A percentile compares a stretch with the other conserved stretches of the same genome.
These are phyloP conservation scores for Arctocebus calabarensis DNA, from an alignment of 2,797 vertebrate species.

Conservation along the genomic window DNA sequence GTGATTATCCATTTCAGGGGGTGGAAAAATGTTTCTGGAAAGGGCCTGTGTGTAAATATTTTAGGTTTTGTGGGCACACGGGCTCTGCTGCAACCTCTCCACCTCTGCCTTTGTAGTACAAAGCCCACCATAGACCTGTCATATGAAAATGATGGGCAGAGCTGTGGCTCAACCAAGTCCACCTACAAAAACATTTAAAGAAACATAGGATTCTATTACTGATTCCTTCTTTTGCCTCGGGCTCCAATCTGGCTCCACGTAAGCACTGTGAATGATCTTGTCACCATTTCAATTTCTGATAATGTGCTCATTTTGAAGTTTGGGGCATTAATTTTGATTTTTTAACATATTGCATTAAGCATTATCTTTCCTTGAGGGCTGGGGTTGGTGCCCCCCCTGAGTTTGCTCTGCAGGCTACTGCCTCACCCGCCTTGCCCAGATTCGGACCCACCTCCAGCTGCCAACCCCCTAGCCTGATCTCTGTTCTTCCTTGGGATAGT, in stretches of 20 bases:
- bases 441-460: background rate
- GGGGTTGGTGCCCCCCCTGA: background rate
- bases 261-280: background rate
- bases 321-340: background rate
- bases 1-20: background rate
- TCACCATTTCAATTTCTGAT: conserved; percentile 10
- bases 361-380: background rate
- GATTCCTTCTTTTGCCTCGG: background rate
- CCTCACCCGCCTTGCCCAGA: background rate
- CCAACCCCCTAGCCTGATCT: background rate
- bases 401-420: background rate
- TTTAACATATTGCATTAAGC: background rate
- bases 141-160: background rate
- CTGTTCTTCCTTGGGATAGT: background rate
- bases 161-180: background rate
- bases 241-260: background rate
- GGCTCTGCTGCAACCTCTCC: background rate
- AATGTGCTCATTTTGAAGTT: background rate
- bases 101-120: background rate
- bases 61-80: background rate
- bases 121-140: background rate
- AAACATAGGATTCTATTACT: background rate
- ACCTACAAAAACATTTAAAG: background rate
- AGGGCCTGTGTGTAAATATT: background rate
- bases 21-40: background rate